Conservation (phyloP, 2,113 vertebrate species). For the Oenanthe melanoleuca region DNA sequence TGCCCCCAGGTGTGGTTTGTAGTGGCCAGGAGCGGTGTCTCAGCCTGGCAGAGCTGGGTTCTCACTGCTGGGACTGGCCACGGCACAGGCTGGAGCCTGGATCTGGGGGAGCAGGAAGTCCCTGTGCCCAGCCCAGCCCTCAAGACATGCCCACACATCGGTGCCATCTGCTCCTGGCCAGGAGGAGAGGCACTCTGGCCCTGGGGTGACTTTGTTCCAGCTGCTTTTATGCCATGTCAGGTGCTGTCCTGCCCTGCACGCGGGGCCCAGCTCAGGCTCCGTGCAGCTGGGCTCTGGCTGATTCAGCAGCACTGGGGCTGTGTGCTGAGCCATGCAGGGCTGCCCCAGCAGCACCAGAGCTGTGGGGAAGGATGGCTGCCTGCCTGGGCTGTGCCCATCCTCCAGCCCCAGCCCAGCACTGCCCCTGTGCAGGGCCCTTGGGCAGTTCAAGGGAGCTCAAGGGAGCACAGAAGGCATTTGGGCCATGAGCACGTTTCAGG, state of each 20-base stretch:
- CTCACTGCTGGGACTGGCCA: background rate
- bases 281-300: background rate
- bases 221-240: background rate
- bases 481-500: accelerated
- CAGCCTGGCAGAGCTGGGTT: background rate
- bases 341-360: accelerated
- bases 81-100: background rate
- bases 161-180: background rate
- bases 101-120: background rate
- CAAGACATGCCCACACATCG: accelerated
- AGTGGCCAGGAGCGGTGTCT: background rate
- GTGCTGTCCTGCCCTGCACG: background rate
- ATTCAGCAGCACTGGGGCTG: background rate
- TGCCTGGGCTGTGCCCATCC: background rate
- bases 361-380: accelerated
- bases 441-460: accelerated
- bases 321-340: background rate
- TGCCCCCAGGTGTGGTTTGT: background rate
- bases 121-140: no score
- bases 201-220: background rate
- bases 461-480: background rate
- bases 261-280: background rate
- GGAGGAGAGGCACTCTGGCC: background rate
- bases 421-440: background rate
- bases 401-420: background rate